Base-by-base conservation (phyloP, 1,140 invertebrate genomes). In the Drosophila pallidifrons region DNA sequence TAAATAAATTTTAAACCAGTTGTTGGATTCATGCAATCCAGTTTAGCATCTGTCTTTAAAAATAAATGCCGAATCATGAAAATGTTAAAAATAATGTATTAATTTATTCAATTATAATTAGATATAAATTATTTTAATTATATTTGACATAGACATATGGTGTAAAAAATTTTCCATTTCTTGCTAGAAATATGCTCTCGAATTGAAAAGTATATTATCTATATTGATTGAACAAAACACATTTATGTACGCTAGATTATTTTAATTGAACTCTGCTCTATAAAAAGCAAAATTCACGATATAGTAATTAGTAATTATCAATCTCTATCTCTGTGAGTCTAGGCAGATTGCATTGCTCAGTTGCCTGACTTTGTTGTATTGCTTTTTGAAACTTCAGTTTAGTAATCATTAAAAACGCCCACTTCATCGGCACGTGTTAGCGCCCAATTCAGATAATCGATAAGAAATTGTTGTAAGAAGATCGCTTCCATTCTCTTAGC, bases 391-490 rank as follows among this genome's bases (percentile, higher is more conserved):
- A 11, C 15, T 16, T 32, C 5, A 3, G 1, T 49, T 54, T 71
- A 88, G 47, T 85, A 91, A 63, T 92, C 91, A n/a, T 65, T 60
- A 15, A 92, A 86, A 3, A 92, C 86, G 28, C 91, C 89, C 16
- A 92, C 46, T 8, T 79, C 43, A 0, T 92, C 86, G 5, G 75
- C 72, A 0, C 91, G 77, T 43, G 88, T 80, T 0, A 92, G 43
- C 1, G 47, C 61, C 75, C 79, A 92, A 52, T 91, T 85, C 1
- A 91, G 73, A 30, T 77, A 61, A 0, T 85, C 71, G 2, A 82
- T 77, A 1, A 92, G 69, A 16, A 59, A 74, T 45, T 85, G 72
- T 46, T 81, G 75, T 0, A 75, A 32, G 52, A 91, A 92, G 0
- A 92, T 65, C 6, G 59, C 63, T 1, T 85, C 73, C 49, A 88